Base-by-base conservation (phyloP, 2,113 vertebrate genomes). In the Clarias macrocephalus region DNA sequence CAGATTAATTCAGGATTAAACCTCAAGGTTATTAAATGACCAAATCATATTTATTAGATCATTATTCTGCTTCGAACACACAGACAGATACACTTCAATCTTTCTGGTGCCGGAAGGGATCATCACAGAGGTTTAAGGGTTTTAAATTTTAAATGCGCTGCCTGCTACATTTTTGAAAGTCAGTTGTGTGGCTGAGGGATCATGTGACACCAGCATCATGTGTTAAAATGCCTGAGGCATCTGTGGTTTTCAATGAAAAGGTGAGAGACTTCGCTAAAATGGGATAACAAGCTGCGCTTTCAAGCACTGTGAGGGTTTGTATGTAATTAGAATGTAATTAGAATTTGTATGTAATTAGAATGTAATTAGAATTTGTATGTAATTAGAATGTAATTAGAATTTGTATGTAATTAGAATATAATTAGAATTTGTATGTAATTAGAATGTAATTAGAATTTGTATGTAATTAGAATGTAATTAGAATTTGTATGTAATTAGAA, bases 1-100 rank as follows among this genome's bases (percentile, higher is more conserved):
- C 52, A 48, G 42, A 10, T 76, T 76, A 76, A 52, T 89, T 33
- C 60, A 56, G 52, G 80, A 83, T 83, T 70, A 83, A 84, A 75
- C 82, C n/a, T 48, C 42, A 23, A 42, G 30, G 19, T 87, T 85
- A 88, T 65, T 37, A 72, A n/a, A 83, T 70, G 42, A 83, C 62
- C 77, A 83, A 82, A 86, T 82, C 76, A 56, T 56, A 63, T 79
- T 28, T 25, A 65, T 63, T 59, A 9, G 63, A 13, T 88, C 84
- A 54, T 62, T 81, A 75, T 73, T 80, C 57, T 76, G 25, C 15
- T 57, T 15, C 82, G 48, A 84, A 85, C 23, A 37, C 37, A 33
- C 13, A 23, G 30, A n/a, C 18, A 30, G 85, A 19, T 63, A 28
- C 23, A 9, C 16, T 57, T 73, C 5, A n/a, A 8, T 52, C 37